These are phyloP conservation scores for Hirtodrosophila confusa DNA, from an alignment of 2,888 invertebrate species.

Conservation along the genomic window DNA sequence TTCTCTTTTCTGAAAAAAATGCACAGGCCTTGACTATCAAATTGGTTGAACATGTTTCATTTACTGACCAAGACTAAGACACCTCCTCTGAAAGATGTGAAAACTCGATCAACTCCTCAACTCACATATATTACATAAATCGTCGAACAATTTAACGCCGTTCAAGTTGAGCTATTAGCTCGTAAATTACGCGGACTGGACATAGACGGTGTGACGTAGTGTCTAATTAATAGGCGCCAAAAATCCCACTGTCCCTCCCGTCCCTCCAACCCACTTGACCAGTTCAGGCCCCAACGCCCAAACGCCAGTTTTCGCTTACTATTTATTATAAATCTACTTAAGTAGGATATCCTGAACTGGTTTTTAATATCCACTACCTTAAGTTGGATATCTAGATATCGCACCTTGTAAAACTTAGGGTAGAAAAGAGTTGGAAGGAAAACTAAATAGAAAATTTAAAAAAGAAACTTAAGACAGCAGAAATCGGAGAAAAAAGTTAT, in stretches of 20 bases:
- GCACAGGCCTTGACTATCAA: constrained; percentile 6
- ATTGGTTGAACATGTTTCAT: constrained; percentile 24
- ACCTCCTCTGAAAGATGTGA: constrained; percentile 6
- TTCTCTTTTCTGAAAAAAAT: background rate
- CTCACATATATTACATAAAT: constrained; percentile 43
- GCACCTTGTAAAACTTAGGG: no score
- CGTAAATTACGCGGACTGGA: constrained; percentile 40
- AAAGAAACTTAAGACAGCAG: no score
- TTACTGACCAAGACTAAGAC: constrained; percentile 3
- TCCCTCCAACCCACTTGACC: background rate
- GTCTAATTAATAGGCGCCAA: constrained; percentile 49
- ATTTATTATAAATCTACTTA: no score
- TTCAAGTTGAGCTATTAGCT: constrained; percentile 13
- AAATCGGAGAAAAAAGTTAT: no score
- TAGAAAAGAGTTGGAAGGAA: no score
- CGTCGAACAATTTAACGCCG: constrained; percentile 22
- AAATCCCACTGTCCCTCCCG: background rate
- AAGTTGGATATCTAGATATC: no score
- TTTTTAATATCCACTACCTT: no score
- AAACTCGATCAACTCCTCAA: constrained; percentile 10
- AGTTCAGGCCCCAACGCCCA: constrained; percentile 6
- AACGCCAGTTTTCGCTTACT: no score
- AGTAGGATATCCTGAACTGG: no score
- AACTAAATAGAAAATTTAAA: no score
- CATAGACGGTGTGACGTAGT: constrained; percentile 15